phyloP scores from a whole-genome alignment of 2,113 vertebrate species.

The Lagenorhynchus albirostris region DNA sequence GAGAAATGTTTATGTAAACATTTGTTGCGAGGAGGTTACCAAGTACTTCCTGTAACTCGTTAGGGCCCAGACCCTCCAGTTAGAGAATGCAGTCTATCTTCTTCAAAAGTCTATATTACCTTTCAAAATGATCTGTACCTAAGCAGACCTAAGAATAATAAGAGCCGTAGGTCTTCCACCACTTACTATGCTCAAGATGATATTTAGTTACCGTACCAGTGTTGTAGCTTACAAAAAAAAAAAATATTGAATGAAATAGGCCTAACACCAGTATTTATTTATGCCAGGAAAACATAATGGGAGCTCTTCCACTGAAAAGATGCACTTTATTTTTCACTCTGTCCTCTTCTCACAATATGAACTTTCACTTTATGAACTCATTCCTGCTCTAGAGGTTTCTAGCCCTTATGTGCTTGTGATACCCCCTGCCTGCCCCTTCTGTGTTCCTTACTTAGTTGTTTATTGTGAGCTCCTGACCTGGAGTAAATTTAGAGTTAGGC shows the following conservation, averaged over 20 bases:
- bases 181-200: not conserved
- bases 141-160: not conserved
- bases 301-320: not conserved
- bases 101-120: not conserved
- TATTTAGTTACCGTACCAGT: not conserved
- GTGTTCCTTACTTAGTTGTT: not conserved
- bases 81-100: not conserved
- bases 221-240: not conserved
- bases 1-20: not conserved
- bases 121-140: not conserved
- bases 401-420: not conserved
- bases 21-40: not conserved
- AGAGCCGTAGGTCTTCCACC: not conserved
- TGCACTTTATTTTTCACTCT: not conserved
- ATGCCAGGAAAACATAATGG: not conserved
- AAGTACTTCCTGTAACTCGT: not conserved
- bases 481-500: not conserved
- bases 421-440: accelerated
- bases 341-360: not conserved
- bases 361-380: not conserved
- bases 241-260: not conserved
- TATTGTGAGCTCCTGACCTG: not conserved
- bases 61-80: not conserved
- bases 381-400: not conserved
- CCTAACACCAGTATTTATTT: not conserved